Evolutionary conservation across 2,888 invertebrate genomes (phyloP).

Genomic region (Ophion obscuratus): DNA sequence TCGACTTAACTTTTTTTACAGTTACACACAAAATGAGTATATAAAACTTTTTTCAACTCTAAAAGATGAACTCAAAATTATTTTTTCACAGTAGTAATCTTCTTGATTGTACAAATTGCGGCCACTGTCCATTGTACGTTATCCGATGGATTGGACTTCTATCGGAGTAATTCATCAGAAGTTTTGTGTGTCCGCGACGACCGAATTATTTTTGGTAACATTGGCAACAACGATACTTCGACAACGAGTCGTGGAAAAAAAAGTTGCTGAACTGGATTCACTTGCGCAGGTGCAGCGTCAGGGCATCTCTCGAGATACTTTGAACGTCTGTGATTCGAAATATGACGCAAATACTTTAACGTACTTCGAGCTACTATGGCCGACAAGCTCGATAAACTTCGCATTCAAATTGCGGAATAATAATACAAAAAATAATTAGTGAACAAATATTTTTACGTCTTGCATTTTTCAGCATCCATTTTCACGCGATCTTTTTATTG

Average conservation of each 20-base stretch:
- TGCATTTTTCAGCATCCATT: too few relatives aligned
- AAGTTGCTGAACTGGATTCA: slow-evolving; percentile 73
- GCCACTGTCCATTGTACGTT: too few relatives aligned
- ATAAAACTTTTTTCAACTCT: too few relatives aligned
- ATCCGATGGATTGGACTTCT: too few relatives aligned
- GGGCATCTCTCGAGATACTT: slow-evolving; percentile 72
- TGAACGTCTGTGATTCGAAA: slow-evolving; percentile 72
- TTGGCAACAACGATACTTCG: slow-evolving; percentile 60
- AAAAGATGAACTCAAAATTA: too few relatives aligned
- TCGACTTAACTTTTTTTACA: too few relatives aligned
- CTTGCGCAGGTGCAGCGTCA: slow-evolving; percentile 71
- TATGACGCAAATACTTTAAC: slow-evolving; percentile 59
- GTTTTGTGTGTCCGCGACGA: slow-evolving; percentile 13
- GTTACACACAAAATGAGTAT: too few relatives aligned
- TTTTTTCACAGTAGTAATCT: too few relatives aligned
- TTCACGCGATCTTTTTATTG: too few relatives aligned
- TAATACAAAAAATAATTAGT: not conserved
- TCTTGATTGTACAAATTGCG: too few relatives aligned
- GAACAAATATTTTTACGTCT: too few relatives aligned
- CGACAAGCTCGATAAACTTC: slow-evolving; percentile 63
- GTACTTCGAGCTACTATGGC: slow-evolving; percentile 70
- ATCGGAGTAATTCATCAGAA: too few relatives aligned
- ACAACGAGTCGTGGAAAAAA: slow-evolving; percentile 71
- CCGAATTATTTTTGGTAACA: slow-evolving; percentile 63
- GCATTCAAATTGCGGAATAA: not conserved